A percentile compares a stretch with the other conserved stretches of the same genome.
These are phyloP conservation scores for Diarsia rubi DNA, from an alignment of 2,888 invertebrate genomes.

Conservation along the genomic window DNA sequence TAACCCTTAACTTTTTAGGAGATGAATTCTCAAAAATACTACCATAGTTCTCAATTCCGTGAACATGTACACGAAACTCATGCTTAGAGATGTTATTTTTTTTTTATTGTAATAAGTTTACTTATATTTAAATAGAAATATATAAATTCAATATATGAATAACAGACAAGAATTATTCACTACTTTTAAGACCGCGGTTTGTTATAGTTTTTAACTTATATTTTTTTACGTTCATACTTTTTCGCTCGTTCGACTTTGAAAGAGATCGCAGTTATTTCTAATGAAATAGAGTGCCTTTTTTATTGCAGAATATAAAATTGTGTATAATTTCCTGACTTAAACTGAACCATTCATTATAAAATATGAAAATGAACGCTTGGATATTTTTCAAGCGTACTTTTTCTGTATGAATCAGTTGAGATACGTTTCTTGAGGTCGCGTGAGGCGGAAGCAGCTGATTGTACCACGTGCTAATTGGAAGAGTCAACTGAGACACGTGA, in stretches of 20 bases:
- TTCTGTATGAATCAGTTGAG: not conserved
- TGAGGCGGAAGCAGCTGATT: slow-evolving; percentile 52
- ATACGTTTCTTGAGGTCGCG: not conserved
- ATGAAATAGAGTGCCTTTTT: not conserved
- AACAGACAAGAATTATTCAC: too few relatives aligned
- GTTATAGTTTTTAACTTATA: too few relatives aligned
- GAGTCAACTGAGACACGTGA: slow-evolving; percentile 26
- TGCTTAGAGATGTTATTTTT: too few relatives aligned
- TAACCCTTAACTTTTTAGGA: too few relatives aligned
- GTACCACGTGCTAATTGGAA: slow-evolving; percentile 54
- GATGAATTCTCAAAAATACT: not conserved
- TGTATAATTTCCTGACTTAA: not conserved
- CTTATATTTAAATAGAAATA: too few relatives aligned
- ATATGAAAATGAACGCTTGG: too few relatives aligned
- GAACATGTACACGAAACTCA: too few relatives aligned
- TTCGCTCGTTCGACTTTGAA: not conserved
- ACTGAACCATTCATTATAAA: too few relatives aligned
- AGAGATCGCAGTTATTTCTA: not conserved
- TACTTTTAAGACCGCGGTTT: too few relatives aligned
- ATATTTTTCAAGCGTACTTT: not conserved
- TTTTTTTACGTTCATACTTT: not conserved
- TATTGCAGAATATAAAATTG: not conserved
- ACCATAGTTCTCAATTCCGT: too few relatives aligned
- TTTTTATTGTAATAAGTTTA: too few relatives aligned
- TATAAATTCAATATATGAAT: too few relatives aligned